Percentiles rank a stretch among this genome's conserved stretches.
phyloP scores from a whole-genome alignment of 2,113 vertebrate genomes.

The Dromaius novaehollandiae region DNA sequence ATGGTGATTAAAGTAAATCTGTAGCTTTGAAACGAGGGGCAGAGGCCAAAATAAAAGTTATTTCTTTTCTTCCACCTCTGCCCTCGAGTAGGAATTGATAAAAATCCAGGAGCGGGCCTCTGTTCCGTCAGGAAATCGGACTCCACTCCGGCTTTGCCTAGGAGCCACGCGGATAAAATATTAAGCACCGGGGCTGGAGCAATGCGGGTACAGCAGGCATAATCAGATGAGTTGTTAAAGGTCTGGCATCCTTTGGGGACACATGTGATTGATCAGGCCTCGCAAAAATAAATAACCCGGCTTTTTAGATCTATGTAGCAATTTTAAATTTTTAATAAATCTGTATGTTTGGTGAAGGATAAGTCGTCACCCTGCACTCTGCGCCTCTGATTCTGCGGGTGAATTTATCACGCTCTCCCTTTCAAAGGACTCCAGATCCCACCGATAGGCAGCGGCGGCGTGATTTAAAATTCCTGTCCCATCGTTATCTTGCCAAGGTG shows the following conservation, averaged over 20 bases:
- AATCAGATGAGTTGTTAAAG: slow-evolving; percentile 75
- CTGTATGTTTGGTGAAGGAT: slow-evolving; percentile 28
- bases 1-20: slow-evolving; percentile 28
- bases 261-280: slow-evolving; percentile 72
- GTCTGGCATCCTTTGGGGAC: slow-evolving; percentile 74
- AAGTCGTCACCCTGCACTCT: slow-evolving; percentile 2
- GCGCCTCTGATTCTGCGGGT: slow-evolving; percentile 38
- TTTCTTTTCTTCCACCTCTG: slow-evolving; percentile 27
- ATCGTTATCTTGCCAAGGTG: background rate
- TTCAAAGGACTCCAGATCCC: slow-evolving; percentile 9
- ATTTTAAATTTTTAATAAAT: slow-evolving; percentile 77
- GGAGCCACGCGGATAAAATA: slow-evolving; percentile 57
- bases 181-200: slow-evolving; percentile 32
- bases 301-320: slow-evolving; percentile 66
- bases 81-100: slow-evolving; percentile 1
- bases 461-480: slow-evolving; percentile 45
- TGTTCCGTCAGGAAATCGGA: slow-evolving; percentile 11
- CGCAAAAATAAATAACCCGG: slow-evolving; percentile 71
- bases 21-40: slow-evolving; percentile 31
- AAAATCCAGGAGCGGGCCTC: slow-evolving; percentile 12
- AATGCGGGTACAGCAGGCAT: slow-evolving; percentile 15
- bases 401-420: slow-evolving; percentile 42
- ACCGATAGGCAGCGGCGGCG: background rate
- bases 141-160: slow-evolving; percentile 7
- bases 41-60: slow-evolving; percentile 26